A percentile compares a stretch with the other conserved stretches of the same genome.
Conservation (phyloP, 2,888 invertebrate genomes). For the Nemotelus nigrinus region DNA sequence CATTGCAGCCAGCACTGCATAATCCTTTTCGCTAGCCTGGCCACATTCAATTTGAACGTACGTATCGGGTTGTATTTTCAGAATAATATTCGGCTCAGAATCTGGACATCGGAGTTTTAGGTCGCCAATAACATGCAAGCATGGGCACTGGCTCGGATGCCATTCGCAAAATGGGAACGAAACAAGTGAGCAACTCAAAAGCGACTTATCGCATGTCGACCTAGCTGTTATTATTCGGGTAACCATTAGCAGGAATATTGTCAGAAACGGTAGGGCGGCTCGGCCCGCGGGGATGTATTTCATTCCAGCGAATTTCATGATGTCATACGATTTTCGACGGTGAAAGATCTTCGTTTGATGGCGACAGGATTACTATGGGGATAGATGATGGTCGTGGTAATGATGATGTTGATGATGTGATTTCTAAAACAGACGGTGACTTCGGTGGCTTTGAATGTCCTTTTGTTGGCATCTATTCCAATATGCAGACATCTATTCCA, state of each 20-base stretch:
- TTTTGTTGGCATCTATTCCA: constrained; percentile 16
- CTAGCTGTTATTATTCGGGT: neutral
- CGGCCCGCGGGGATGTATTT: neutral
- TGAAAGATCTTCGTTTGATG: constrained; percentile 6
- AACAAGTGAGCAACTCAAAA: too few species aligned
- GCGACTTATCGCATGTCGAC: neutral
- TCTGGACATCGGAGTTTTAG: constrained; percentile 54
- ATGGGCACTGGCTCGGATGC: neutral
- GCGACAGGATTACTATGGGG: neutral
- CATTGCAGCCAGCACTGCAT: constrained; percentile 59
- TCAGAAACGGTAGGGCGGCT: neutral
- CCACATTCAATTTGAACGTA: constrained; percentile 62
- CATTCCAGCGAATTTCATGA: neutral
- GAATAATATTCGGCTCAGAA: constrained; percentile 54
- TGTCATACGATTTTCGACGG: constrained; percentile 20
- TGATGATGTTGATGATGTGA: neutral
- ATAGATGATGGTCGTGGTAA: neutral
- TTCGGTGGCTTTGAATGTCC: neutral
- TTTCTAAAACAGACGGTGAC: neutral
- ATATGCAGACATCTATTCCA: too few species aligned
- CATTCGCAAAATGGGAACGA: too few species aligned
- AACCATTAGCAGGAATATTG: neutral
- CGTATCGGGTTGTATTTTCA: constrained; percentile 50
- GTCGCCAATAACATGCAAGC: constrained; percentile 8
- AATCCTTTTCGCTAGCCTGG: constrained; percentile 58